phyloP scores from a whole-genome alignment of 2,888 invertebrate species.

The Acanthosepion pharaonis region DNA sequence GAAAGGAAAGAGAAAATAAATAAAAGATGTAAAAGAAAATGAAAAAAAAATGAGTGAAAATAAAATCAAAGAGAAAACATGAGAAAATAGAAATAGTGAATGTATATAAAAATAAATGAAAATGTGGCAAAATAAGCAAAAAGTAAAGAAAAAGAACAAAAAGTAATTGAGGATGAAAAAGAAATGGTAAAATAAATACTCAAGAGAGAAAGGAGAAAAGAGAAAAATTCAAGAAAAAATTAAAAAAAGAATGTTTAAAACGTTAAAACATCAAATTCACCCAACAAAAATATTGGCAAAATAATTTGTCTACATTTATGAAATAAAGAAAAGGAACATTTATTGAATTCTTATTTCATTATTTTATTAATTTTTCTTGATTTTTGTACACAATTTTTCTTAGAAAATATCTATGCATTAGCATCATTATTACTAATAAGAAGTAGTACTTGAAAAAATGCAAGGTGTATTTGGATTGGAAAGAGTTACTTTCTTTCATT shows the following conservation, averaged over 20 bases:
- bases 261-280: no score
- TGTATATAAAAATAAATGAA: not conserved
- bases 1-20: not conserved
- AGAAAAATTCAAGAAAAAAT: not conserved
- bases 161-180: not conserved
- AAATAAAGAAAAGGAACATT: no score
- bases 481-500: no score
- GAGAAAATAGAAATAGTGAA: not conserved
- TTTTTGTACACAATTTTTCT: no score
- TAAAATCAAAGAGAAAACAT: not conserved
- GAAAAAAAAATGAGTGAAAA: not conserved
- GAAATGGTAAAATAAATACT: not conserved
- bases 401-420: no score
- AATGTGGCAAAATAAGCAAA: not conserved
- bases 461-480: no score
- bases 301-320: no score
- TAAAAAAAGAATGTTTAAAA: not conserved
- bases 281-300: no score
- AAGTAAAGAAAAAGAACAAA: not conserved
- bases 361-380: no score
- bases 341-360: no score
- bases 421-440: no score
- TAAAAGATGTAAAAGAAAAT: not conserved
- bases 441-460: no score
- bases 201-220: not conserved